Percentiles rank a stretch among this genome's conserved stretches.
Evolutionary conservation across 2,888 invertebrate species (phyloP).

Genomic region (Eustalomyia histrio): DNA sequence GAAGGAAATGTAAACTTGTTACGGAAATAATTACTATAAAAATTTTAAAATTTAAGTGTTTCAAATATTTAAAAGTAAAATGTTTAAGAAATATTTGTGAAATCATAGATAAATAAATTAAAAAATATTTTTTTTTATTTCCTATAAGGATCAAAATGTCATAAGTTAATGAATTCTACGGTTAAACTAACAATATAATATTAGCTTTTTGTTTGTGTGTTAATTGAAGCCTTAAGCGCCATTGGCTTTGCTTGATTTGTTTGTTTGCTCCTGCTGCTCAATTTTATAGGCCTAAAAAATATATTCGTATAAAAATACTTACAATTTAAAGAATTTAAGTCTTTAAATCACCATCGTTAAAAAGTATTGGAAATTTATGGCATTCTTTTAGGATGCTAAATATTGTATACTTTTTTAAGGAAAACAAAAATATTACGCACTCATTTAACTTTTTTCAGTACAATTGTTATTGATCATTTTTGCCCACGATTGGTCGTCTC

Average conservation of each 20-base stretch:
- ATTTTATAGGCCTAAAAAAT: conserved; percentile 18
- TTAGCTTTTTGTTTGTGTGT: conserved; percentile 2
- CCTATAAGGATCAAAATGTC: not conserved
- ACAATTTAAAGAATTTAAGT: not conserved
- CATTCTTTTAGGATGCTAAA: conserved; percentile 21
- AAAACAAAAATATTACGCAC: not conserved
- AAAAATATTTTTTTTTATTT: too few species aligned
- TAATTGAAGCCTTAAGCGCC: not conserved
- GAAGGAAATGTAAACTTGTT: not conserved
- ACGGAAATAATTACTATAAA: not conserved
- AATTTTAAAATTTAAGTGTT: not conserved
- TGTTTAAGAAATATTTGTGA: conserved; percentile 1
- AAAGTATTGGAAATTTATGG: conserved; percentile 18
- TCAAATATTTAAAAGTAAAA: not conserved
- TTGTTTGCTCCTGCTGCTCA: not conserved
- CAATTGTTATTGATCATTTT: not conserved
- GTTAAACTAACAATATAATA: conserved; percentile 17
- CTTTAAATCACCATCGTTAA: not conserved
- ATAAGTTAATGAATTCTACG: conserved; percentile 20
- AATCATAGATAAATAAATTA: not conserved
- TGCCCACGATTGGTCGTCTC: not conserved
- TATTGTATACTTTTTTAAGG: not conserved
- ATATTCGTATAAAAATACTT: not conserved
- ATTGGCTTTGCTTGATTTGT: not conserved
- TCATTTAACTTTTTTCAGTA: not conserved